A percentile compares a stretch with the other conserved stretches of the same genome.
These are phyloP conservation scores for Meriones psammophilus DNA, from an alignment of 2,797 vertebrate genomes.

Conservation along the genomic window DNA sequence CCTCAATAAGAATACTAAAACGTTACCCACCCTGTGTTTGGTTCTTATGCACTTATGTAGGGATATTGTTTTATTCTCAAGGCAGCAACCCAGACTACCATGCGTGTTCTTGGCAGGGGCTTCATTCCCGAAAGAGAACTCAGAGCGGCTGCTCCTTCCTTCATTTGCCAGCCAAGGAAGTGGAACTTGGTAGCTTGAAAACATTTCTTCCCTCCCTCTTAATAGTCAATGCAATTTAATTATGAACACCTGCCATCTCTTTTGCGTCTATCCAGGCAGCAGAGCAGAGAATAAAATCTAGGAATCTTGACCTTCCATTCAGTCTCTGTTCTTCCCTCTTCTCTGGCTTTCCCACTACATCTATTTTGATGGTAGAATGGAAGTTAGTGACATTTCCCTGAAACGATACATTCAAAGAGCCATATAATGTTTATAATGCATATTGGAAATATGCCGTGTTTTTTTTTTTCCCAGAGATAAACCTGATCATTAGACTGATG, in stretches of 20 bases:
- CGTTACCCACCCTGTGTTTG: background rate
- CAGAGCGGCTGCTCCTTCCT: background rate
- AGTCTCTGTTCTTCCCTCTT: background rate
- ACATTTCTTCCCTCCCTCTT: background rate
- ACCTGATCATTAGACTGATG: slow-evolving; percentile 81
- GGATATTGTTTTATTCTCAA: background rate
- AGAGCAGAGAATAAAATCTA: slow-evolving; percentile 50
- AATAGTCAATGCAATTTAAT: slow-evolving; percentile 21
- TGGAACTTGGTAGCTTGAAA: background rate
- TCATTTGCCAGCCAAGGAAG: slow-evolving; percentile 50
- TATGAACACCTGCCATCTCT: background rate
- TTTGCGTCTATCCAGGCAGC: background rate
- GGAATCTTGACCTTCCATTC: background rate
- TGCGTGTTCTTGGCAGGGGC: slow-evolving; percentile 45
- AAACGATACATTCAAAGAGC: slow-evolving; percentile 62
- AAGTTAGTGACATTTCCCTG: slow-evolving; percentile 52
- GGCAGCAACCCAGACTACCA: slow-evolving; percentile 5
- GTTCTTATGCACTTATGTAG: background rate
- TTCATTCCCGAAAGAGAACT: background rate
- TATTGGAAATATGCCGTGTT: slow-evolving; percentile 74
- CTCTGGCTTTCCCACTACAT: background rate
- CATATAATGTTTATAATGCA: slow-evolving; percentile 66
- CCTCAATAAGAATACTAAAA: background rate
- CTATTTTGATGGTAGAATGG: slow-evolving; percentile 47
- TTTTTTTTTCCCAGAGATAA: slow-evolving; percentile 72